Percentiles rank a stretch among this genome's conserved stretches.
Evolutionary conservation across 1,140 invertebrate species (phyloP).

Genomic region (Temnothorax curvispinosus): DNA sequence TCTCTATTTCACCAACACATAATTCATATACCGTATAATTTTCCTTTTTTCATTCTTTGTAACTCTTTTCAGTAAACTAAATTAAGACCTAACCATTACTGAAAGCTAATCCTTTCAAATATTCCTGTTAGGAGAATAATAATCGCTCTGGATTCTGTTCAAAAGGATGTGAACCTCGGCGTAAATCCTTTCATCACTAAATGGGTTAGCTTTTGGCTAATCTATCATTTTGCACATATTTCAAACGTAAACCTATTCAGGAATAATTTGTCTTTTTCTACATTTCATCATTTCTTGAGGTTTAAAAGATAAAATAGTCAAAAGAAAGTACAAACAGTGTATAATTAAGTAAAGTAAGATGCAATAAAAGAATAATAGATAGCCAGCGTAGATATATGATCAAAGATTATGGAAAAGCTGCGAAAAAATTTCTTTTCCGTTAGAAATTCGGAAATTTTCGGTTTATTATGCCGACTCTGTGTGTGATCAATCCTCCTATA

Average conservation of each 20-base stretch:
- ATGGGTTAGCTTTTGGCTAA: not conserved
- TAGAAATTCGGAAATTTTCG: constrained; percentile 9
- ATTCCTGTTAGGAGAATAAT: constrained; percentile 39
- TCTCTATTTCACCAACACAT: not conserved
- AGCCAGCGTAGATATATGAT: not conserved
- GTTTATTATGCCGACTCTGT: not conserved
- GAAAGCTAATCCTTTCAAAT: constrained; percentile 56
- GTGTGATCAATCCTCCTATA: not conserved
- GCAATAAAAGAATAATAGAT: not conserved
- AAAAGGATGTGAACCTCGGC: constrained; percentile 58
- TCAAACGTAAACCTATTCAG: not conserved
- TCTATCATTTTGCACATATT: not conserved
- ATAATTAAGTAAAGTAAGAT: not conserved
- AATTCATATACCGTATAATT: not conserved
- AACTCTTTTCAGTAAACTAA: not conserved
- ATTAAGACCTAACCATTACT: not conserved
- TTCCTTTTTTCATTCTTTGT: not conserved
- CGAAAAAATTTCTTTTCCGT: not conserved
- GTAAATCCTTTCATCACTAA: constrained; percentile 51
- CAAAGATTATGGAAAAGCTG: not conserved
- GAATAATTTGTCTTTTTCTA: not conserved
- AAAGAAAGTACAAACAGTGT: not conserved
- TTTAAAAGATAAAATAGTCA: not conserved
- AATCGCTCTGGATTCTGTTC: constrained; percentile 34
- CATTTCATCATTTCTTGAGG: not conserved